Base-by-base conservation (phyloP, 2,888 invertebrate genomes). In the Laothoe populi region DNA sequence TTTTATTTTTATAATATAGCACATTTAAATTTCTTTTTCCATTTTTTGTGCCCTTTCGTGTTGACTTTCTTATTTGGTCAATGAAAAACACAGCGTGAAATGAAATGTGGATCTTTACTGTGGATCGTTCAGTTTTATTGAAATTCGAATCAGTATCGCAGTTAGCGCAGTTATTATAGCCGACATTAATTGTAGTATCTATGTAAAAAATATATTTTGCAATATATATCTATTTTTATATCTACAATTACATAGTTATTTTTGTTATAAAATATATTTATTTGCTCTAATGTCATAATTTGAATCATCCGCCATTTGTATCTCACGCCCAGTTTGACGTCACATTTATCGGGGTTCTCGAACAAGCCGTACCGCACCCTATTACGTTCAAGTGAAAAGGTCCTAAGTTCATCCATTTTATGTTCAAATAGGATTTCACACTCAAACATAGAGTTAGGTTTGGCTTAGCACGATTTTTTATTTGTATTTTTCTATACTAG, bases 311-410 rank as follows among this genome's bases (percentile, higher is more conserved):
- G 92, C 88, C 64, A 61, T 81, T 74, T 66, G 63, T 61, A 75
- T 78, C 77, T 92, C 92, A 93, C 93, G 93, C 93, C 93, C 93
- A 91, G 92, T 90, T 92, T 93, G 92, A 93, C 93, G 93, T 93
- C 92, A 93, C 87, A 72, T 68, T 8, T 8, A 79, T 77, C 82
- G 92, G 92, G 93, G 93, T 89, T 91, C 90, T 83, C 93, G 81
- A 74, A 72, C 65, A 66, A 76, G 72, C 75, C 83, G 81, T 87
- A 93, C 93, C 93, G 93, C 93, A 92, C 93, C 93, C 93, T 83
- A 80, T 80, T 79, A 69, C 48, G 64, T 66, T 66, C 70, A 61
- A 67, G 65, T 59, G 61, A 73, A 81, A 90, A 86, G 38, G 78
- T 63, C 70, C 11, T 74, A 89, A 73, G 73, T 78, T 7, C 60